Base-by-base conservation (phyloP, 2,797 vertebrate species). In the Bryconaethiops microstoma region DNA sequence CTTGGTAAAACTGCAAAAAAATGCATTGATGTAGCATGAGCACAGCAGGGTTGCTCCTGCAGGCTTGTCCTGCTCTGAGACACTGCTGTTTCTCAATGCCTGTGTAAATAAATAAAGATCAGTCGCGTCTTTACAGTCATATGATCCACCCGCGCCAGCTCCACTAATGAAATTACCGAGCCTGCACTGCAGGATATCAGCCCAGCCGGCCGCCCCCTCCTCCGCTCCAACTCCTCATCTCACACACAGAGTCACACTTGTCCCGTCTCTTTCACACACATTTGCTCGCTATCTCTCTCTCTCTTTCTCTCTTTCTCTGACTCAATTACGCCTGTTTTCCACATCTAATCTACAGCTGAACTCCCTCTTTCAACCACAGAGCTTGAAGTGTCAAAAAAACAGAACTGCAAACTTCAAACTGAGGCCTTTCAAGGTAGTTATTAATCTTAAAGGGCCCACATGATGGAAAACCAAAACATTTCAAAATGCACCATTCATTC, bases 151-250 rank as follows among this genome's bases (percentile, higher is more conserved):
- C 17, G 54, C 48, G 45, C 71, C 67, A 55, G 65, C 52, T 45
- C 65, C 19, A 1, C 25, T 81, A 84, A 82, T 72, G 40, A 84
- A 71, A 83, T 83, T 75, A 78, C 76, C 55, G 59, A 63, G 40
- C 35, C 57, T 79, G 65, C 74, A 75, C 67, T 52, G 78, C 54
- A 50, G 35, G 60, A 82, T 62, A 60, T 69, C 74, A 76, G 54
- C 40, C 5, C 54, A 69, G 72, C 16, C 14, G n/a, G 52, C 50
- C 67, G 35, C 65, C 76, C 79, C 23, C 65, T 70, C 57, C 57
- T 25, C 7, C 52, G 16, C 29, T 64, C 50, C 12, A 23, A 65
- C 13, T 69, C 50, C 45, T 48, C 23, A 25, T 55, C 65, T 62
- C 72, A 79, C 65, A 70, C 50, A 78, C 40, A 77, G 42, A 55